A percentile compares a stretch with the other conserved stretches of the same genome.
Evolutionary conservation across 2,888 invertebrate genomes (phyloP).

Genomic region (Marronus borbonicus): DNA sequence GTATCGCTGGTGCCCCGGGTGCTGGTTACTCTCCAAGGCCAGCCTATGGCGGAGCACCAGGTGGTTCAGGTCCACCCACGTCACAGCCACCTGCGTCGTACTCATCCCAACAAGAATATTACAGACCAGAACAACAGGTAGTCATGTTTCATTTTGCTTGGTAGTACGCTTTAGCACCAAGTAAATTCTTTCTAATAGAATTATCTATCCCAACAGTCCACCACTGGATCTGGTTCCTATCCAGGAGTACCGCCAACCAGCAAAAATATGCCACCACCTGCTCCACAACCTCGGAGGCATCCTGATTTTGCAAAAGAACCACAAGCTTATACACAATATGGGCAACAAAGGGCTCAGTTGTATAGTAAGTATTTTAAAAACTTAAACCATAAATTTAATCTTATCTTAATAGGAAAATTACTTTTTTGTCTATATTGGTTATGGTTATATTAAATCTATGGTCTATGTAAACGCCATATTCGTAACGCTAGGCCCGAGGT

Average conservation of each 20-base stretch:
- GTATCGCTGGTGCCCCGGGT: constrained; percentile 58
- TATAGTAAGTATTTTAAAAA: constrained; percentile 73
- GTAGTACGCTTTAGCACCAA: too few species aligned
- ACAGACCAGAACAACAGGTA: constrained; percentile 70
- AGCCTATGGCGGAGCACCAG: constrained; percentile 62
- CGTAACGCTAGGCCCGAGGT: too few species aligned
- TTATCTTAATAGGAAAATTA: too few species aligned
- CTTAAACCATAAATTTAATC: too few species aligned
- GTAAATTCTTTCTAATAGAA: constrained; percentile 47
- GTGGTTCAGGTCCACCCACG: constrained; percentile 65
- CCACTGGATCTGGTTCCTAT: constrained; percentile 66
- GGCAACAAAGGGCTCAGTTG: constrained; percentile 77
- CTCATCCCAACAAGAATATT: constrained; percentile 74
- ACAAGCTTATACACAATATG: constrained; percentile 78
- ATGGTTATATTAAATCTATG: too few species aligned
- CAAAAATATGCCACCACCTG: constrained; percentile 77
- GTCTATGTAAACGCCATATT: too few species aligned
- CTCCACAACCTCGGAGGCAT: constrained; percentile 83
- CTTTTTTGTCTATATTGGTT: too few species aligned
- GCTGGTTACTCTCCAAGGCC: constrained; percentile 66
- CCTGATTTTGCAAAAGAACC: constrained; percentile 87
- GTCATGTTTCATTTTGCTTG: constrained; percentile 8
- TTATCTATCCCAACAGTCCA: constrained; percentile 65
- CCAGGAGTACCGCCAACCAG: constrained; percentile 70
- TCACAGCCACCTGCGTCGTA: constrained; percentile 72